Conservation (phyloP, 2,797 vertebrate genomes). For the Atherinosoma microstoma region DNA sequence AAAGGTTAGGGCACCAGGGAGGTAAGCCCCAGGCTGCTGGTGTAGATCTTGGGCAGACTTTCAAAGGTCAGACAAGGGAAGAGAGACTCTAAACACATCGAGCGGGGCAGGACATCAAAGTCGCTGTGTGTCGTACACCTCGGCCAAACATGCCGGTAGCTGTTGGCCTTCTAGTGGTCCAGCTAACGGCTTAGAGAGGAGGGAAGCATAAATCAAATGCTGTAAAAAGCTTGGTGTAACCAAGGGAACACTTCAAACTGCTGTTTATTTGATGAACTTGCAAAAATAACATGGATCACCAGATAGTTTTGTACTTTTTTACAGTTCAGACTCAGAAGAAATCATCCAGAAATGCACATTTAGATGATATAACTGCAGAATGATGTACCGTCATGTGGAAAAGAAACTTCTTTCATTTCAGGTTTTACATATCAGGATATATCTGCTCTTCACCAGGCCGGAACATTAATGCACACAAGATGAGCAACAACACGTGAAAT, state of each 20-base stretch:
- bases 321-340: background rate
- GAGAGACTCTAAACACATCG: background rate
- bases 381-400: too few relatives aligned
- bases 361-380: too few relatives aligned
- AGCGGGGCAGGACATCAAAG: constrained; percentile 16
- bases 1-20: constrained; percentile 10
- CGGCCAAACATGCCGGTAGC: background rate
- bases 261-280: background rate
- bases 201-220: background rate
- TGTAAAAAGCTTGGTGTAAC: too few relatives aligned
- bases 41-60: constrained; percentile 3
- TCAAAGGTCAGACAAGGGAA: background rate
- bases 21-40: background rate
- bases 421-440: too few relatives aligned
- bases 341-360: too few relatives aligned
- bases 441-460: too few relatives aligned
- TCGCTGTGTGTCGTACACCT: background rate
- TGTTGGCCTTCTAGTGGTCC: background rate
- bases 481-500: too few relatives aligned
- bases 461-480: too few relatives aligned
- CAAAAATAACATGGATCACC: background rate
- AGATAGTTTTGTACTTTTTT: background rate
- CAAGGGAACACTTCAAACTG: background rate
- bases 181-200: background rate
- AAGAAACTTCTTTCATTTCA: too few relatives aligned